Evolutionary conservation across 2,797 vertebrate species (phyloP).

Genomic region (Acomys russatus): DNA sequence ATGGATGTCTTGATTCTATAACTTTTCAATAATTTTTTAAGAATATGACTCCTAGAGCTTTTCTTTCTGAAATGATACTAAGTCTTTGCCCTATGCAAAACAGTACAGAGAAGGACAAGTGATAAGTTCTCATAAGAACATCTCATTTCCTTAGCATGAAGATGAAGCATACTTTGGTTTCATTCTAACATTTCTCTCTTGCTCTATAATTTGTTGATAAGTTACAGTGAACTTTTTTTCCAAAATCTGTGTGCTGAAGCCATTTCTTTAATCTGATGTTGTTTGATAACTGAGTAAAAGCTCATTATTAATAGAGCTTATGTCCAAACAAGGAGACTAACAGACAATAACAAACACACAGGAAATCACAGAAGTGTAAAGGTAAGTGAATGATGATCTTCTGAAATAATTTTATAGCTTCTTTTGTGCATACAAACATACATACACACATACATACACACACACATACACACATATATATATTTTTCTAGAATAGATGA

Average conservation of each 20-base stretch:
- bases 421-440: too few relatives aligned
- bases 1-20: neutral
- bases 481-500: neutral
- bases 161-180: neutral
- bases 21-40: neutral
- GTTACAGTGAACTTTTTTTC: neutral
- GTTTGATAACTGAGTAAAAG: neutral
- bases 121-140: neutral
- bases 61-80: neutral
- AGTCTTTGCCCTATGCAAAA: neutral
- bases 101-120: neutral
- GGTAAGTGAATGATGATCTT: neutral
- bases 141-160: neutral
- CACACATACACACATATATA: too few relatives aligned
- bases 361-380: neutral
- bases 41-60: neutral
- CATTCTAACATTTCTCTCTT: too few relatives aligned
- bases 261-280: neutral
- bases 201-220: neutral
- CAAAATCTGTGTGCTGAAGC: neutral
- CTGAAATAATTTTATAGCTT: neutral
- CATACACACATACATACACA: neutral
- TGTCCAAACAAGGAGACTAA: neutral
- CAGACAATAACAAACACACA: neutral
- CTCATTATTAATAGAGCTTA: neutral